Evolutionary conservation across 2,888 invertebrate genomes (phyloP), one percentile per base, ranked within the genome.

Genomic region (Scaptomyza flava): DNA sequence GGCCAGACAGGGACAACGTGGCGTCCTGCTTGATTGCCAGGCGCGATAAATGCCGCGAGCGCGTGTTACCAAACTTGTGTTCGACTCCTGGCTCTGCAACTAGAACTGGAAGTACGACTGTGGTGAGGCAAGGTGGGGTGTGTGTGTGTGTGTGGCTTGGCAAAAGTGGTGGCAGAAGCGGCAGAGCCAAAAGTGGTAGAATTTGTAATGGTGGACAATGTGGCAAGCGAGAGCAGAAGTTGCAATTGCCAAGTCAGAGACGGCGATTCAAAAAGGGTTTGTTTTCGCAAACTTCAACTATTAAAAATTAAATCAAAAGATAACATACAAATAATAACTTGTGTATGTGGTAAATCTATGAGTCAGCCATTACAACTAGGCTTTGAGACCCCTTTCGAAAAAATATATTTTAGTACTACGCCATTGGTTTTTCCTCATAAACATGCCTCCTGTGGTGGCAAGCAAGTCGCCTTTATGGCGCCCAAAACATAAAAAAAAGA

Each of bases 21-120:
- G 59, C 79, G 84, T 82, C 81, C 82, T 85, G 80, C 63, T 59
- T 85, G 82, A 87, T 84, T 81, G 82, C 64, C 74, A 70, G 77
- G 76, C 74, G 69, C 73, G 85, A 82, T 79, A 83, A 79, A 77
- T 74, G 72, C 68, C 60, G 68, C 77, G 50, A 68, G 53, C 64
- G 66, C 71, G 74, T 79, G 76, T 75, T 75, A 69, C 68, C 79
- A 78, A 72, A 69, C 75, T 75, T 64, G 54, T 66, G 67, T 51
- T 58, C 68, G 46, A 65, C 65, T 63, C 63, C 63, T 59, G 61
- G 62, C 66, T 46, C 56, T 54, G 48, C 52, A 34, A 57, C 66
- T 46, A 50, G 67, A 59, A 54, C 45, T 58, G 68, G 51, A 57
- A 54, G 50, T 62, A 51, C 20, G 6, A 50, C 48, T 52, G 42